Evolutionary conservation across 64 coral and sea anemone species (phyloP), one percentile per base, ranked within the genome.

Genomic region (Actinia equina): DNA sequence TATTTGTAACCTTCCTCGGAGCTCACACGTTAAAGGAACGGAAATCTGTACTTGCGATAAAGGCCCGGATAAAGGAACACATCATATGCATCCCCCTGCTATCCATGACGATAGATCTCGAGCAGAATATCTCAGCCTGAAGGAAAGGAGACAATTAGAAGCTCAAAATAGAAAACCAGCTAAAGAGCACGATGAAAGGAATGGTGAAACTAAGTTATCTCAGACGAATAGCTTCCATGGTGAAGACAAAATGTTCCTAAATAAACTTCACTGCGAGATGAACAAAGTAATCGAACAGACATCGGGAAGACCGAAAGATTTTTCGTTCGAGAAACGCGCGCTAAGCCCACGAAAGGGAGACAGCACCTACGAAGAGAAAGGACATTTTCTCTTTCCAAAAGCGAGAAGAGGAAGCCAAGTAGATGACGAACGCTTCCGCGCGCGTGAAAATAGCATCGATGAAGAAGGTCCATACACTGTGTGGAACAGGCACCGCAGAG

Each of bases 1-100:
- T 12, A 62, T 96, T 44, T 96, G 94, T 51, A 89, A 91, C 49
- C 63, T 96, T 52, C 94, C 94, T 6, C 84, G 59, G 84, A 52
- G 77, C 42, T 86, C 81, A 17, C 91, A 93, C 5, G 85, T 77
- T 30, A 88, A 59, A 10, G 90, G 80, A 55, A 57, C 16, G 5
- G 37, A 91, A 2, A 43, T 52, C 44, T 92, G 90, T 63, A 69
- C 76, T n/a, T 92, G 90, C 30, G 84, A 86, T 5, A 62, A 17
- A 9, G 76, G 86, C 23, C 85, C 77, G 42, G 78, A 79, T 54
- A 82, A 83, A 46, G 76, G 84, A 1, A 25, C 90, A 69, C 90
- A 81, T n/a, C 78, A 81, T 81, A 81, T 81, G 78, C 78, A 81
- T 0, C 78, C 78, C 2, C 43, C 49, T 49, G 78, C 78, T 17